Evolutionary conservation across 2,797 vertebrate species (phyloP), one percentile per base, ranked within the genome.

Genomic region (Sebastes taczanowskii): DNA sequence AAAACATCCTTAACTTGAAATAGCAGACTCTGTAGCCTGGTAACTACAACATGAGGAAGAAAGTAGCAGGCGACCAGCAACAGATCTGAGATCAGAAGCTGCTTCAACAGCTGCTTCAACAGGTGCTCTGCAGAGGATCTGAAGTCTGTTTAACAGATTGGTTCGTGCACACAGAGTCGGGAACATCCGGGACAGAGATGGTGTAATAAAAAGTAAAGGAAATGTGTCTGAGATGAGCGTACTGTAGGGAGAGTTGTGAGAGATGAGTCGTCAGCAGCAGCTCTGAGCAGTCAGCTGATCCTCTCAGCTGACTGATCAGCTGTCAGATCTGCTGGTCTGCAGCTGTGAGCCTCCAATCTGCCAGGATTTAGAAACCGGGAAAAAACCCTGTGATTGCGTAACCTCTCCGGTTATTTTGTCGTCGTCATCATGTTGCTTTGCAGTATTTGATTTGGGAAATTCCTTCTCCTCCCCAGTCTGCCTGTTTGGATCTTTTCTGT

Each of bases 241-340:
- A 20, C 42, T 46, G 42, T 13, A 7, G 52, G 5, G 7, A 53
- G 25, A 64, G 49, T 38, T 14, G 6, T 5, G 20, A 34, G 22
- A 27, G 4, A 13, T 7, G 6, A 35, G 9, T 11, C 6, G 27
- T 8, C 22, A 2, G 3, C 60, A 30, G 34, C 62, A 30, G 53
- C 9, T 7, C 68, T 23, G 11, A 42, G 29, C 38, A 16, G 34
- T 74, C 74, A 81, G 60, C 70, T 76, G 80, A 71, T 25, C 13
- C 3, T 34, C 9, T 83, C 84, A 83, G 79, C 77, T 84, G 80
- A 77, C 14, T 62, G 59, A 29, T 56, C 46, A 20, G 16, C 23
- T 11, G 30, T 32, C 67, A 25, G 6, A 11, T 62, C 7, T 0
- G 42, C 16, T 62, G 9, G 3, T 25, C 14, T 4, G n/a, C 18